Evolutionary conservation across 2,797 vertebrate species (phyloP), one percentile per base, ranked within the genome.

Genomic region (Graptemys geographica): DNA sequence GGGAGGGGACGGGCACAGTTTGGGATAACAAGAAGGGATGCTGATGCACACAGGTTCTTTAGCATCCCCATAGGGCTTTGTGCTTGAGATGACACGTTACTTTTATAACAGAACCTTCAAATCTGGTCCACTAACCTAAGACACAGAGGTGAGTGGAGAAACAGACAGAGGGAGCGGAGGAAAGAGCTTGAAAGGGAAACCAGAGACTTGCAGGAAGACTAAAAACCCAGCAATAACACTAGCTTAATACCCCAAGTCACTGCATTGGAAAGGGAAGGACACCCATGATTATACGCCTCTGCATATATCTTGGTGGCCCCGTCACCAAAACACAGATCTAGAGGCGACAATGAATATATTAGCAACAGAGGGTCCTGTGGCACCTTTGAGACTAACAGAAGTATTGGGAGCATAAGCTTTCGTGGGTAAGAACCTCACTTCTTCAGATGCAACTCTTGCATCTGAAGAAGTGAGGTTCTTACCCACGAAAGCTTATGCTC

Each of bases 121-220:
- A 0, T 0, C 49, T 2, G 0, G 9, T 19, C 15, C n/a, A 4
- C 33, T n/a, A 9, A 23, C 47, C 53, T 57, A 56, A 55, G 52
- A 59, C 88, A 31, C 1, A 72, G 28, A 3, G 31, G 2, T 7
- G 10, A 41, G 21, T 23, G 21, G 69, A 37, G n/a, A 72, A 72
- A 69, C n/a, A n/a, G 33, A 65, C 33, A 37, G 18, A 69, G 65
- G n/a, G n/a, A 69, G 18, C 5, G 5, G 37, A 72, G 21, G 21
- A 41, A 72, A 72, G 19, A 72, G n/a, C 69, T 12, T 41, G 37
- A 25, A 41, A 41, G 37, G 37, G 21, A 72, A 72, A 41, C 69
- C 3, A 10, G 69, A 72, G 69, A 72, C 31, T 33, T 8, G 31
- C n/a, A 72, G n/a, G 5, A 37, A 72, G 18, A 41, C 69, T 72